Evolutionary conservation across 2,113 vertebrate genomes (phyloP), one percentile per base, ranked within the genome.

Genomic region (Ciconia boyciana): DNA sequence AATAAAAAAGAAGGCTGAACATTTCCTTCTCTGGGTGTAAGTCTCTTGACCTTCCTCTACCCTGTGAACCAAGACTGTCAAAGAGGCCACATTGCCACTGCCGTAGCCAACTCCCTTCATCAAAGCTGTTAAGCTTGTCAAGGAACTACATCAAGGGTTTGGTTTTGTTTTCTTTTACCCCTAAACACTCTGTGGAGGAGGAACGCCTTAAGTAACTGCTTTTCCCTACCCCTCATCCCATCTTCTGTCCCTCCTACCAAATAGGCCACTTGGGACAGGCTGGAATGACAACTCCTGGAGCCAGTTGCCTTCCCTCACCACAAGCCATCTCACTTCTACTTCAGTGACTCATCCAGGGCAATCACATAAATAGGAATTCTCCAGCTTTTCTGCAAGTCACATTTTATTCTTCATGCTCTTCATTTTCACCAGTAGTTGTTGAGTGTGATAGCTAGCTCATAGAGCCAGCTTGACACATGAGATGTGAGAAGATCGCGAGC

Each of bases 331-430:
- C 72, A 70, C 32, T 87, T 91, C 60, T 66, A 36, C 80, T 81
- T 74, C 80, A 88, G 43, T 90, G 80, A 94, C 80, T 92, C 89
- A 89, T 82, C 43, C 70, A 87, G 68, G 77, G n/a, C 80, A 93
- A 70, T 46, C n/a, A 36, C 31, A 89, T 64, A 83, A 91, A 89
- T 44, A 91, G 60, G 87, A 93, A 94, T 66, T 78, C 60, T 95
- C 43, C 60, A 94, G 64, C 44, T 93, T 72, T 85, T 85, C 78
- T 90, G 51, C 51, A 74, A 94, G 83, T 80, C 90, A 62, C 48
- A 87, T 83, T 65, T 94, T 72, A 69, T 65, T 93, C 91, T 62
- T 60, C 70, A 75, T 25, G 71, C 20, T 90, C 83, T 80, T 80
- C 8, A 0, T 88, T 89, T 80, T 66, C 75, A 80, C 46, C 83